Evolutionary conservation across 2,888 invertebrate species (phyloP).

Genomic region (Octonoba sinensis): DNA sequence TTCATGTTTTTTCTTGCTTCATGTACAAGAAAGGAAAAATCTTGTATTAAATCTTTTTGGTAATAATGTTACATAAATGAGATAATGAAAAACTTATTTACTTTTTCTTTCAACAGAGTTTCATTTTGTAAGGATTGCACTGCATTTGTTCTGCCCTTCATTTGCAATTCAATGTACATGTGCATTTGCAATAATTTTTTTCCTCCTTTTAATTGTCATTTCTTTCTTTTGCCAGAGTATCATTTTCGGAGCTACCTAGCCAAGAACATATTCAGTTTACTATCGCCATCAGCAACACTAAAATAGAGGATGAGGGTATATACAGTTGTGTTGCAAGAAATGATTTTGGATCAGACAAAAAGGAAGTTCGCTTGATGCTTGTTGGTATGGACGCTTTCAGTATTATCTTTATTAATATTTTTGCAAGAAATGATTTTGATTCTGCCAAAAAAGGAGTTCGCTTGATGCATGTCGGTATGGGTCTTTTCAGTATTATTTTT

Average conservation of each 20-base stretch:
- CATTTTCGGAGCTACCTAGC: constrained; percentile 24
- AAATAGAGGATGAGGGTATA: constrained; percentile 69
- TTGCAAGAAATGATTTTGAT: constrained; percentile 71
- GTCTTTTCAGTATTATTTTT: neutral
- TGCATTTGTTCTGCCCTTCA: too few species aligned
- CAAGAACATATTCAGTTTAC: constrained; percentile 69
- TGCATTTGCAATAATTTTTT: too few species aligned
- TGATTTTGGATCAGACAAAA: constrained; percentile 68
- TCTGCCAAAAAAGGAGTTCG: constrained; percentile 49
- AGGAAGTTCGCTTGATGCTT: constrained; percentile 51
- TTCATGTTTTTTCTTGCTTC: too few species aligned
- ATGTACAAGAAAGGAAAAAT: too few species aligned
- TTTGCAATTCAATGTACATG: too few species aligned
- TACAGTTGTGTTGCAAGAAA: constrained; percentile 71
- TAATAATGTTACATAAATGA: neutral
- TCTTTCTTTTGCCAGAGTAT: constrained; percentile 13
- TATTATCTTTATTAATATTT: neutral
- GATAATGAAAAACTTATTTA: neutral
- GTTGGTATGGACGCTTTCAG: constrained; percentile 42
- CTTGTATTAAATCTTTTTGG: too few species aligned
- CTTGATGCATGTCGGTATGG: constrained; percentile 56
- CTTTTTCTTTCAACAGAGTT: neutral
- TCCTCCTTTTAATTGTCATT: neutral
- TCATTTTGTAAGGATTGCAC: neutral
- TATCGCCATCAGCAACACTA: constrained; percentile 68